Evolutionary conservation across 2,888 invertebrate genomes (phyloP), one percentile per base, ranked within the genome.

Genomic region (Chalcis sispes): DNA sequence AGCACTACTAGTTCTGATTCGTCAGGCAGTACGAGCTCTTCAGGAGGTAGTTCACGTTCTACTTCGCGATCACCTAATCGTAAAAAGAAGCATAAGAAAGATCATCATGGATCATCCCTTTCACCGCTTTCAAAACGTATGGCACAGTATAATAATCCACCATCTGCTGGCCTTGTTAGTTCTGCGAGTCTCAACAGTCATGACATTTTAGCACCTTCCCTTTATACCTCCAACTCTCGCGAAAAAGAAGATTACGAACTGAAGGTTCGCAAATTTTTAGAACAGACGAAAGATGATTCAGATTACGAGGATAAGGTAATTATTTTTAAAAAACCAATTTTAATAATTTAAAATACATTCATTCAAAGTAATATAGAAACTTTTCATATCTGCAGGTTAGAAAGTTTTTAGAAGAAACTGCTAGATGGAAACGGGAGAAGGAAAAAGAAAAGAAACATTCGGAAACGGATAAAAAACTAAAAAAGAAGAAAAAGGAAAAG

Each of bases 101-200:
- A 93, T 86, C 91, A 92, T 77, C 92, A 92, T 83, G 89, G 90
- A n/a, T 92, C 93, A 8, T 95, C 95, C 0, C 89, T 95, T 64
- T 95, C 95, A 40, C 95, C 95, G 1, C 90, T 95, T 36, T 95
- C 95, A 89, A 95, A 95, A 86, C 92, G 95, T 13, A 94, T 95
- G 94, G 95, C 94, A 5, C 93, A 94, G 84, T 94, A 93, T 87
- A 94, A 93, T 88, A 94, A 94, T 85, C 93, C 93, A 80, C 93
- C 93, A 15, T 91, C 91, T 23, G 90, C 91, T 42, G 81, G 88
- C 0, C 83, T 83, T 8, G 84, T 88, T 0, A 83, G 84, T 5
- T 83, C 88, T 3, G 87, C 90, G 77, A 46, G 20, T 7, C 10
- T 74, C 10, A 64, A 40, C 10, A 75, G 79, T 8, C 91, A 91